These are phyloP conservation scores for Tachina grossa DNA, from an alignment of 2,888 invertebrate species.

Conservation along the genomic window DNA sequence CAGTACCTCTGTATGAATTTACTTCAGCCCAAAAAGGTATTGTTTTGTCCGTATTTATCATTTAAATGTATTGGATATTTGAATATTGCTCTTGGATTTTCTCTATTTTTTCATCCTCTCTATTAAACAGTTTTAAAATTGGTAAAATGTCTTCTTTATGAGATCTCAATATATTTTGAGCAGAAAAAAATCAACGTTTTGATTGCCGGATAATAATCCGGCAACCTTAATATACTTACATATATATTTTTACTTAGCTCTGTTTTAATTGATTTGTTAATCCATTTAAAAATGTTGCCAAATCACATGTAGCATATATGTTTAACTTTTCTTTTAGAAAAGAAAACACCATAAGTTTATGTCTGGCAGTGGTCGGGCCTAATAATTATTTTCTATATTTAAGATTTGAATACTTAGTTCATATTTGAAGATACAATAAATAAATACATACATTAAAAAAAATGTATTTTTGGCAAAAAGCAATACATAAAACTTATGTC, in stretches of 20 bases:
- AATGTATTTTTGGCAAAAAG: too few relatives aligned
- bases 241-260: conserved; percentile 9
- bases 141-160: conserved; percentile 11
- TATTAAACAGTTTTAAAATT: conserved; percentile 9
- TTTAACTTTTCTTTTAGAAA: too few relatives aligned
- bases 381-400: too few relatives aligned
- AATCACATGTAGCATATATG: too few relatives aligned
- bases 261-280: conserved; percentile 19
- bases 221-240: not conserved
- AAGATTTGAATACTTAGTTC: too few relatives aligned
- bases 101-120: not conserved
- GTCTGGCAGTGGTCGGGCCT: too few relatives aligned
- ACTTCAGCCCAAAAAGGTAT: conserved; percentile 27
- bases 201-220: too few relatives aligned
- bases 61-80: conserved; percentile 16
- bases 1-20: not conserved
- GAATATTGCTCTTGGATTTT: conserved; percentile 13
- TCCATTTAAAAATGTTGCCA: conserved; percentile 8
- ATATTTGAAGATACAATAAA: too few relatives aligned
- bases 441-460: too few relatives aligned
- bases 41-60: conserved; percentile 11
- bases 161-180: not conserved
- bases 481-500: too few relatives aligned
- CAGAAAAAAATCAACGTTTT: too few relatives aligned
- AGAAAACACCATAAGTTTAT: too few relatives aligned